These are phyloP conservation scores for Drosophila hamatofila DNA, from an alignment of 2,888 invertebrate genomes.

Conservation along the genomic window DNA sequence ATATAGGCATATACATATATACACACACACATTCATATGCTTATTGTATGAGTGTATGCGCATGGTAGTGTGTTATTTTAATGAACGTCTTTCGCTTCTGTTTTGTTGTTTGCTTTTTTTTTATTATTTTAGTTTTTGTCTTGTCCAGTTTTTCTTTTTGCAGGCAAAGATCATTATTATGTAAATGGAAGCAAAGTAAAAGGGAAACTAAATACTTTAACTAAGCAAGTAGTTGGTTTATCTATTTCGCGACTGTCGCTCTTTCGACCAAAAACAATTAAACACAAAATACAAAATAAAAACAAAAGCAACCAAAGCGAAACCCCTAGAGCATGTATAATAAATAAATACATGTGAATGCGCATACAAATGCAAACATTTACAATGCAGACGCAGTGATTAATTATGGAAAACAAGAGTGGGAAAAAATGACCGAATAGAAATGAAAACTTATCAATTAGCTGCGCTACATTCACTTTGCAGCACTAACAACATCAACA, in stretches of 20 bases:
- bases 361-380: conserved; percentile 4
- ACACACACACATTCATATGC: background rate
- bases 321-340: conserved; percentile 47
- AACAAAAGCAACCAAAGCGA: conserved; percentile 19
- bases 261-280: conserved; percentile 24
- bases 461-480: conserved; percentile 49
- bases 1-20: background rate
- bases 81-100: conserved; percentile 59
- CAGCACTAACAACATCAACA: conserved; percentile 13
- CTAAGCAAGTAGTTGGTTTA: conserved; percentile 32
- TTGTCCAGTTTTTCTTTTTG: conserved; percentile 44
- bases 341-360: conserved; percentile 28
- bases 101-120: conserved; percentile 18
- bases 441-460: conserved; percentile 47
- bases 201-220: conserved; percentile 77
- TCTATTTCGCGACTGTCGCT: conserved; percentile 20
- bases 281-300: conserved; percentile 17
- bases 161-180: conserved; percentile 68
- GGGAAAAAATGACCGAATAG: conserved; percentile 47
- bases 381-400: conserved; percentile 53
- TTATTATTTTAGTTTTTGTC: conserved; percentile 34
- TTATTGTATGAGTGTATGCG: conserved; percentile 5
- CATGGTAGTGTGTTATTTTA: conserved; percentile 48
- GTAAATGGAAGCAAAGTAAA: conserved; percentile 76
- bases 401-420: conserved; percentile 62